Base-by-base conservation (phyloP, 1,140 invertebrate species). In the Caerostris darwini region DNA sequence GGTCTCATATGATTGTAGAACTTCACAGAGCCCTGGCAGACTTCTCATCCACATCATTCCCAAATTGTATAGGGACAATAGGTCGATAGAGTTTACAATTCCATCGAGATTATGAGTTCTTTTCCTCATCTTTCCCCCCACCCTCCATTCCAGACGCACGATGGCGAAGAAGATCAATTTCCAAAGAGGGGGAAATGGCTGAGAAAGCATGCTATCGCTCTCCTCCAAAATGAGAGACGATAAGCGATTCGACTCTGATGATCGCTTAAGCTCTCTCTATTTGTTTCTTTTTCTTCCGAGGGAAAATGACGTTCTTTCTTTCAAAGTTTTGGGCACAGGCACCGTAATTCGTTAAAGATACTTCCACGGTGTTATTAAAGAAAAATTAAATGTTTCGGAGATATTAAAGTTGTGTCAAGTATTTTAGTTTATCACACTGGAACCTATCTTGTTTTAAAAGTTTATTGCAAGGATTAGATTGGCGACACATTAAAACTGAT, bases 181-280 rank as follows among this genome's bases (percentile, higher is more conserved):
- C 69, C 50, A n/a, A n/a, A n/a, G 69, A 12, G 50, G 50, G 34
- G 69, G 50, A 69, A 19, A n/a, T 34, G n/a, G 67, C n/a, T 17
- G 7, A 34, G 69, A 50, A 77, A 53, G 10, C 50, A 34, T 77
- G 69, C 69, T 77, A 53, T 77, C 69, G 19, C 12, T 77, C 69
- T 34, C 69, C 5, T 34, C 69, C 7, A 77, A 77, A 77, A 77
- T 77, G 69, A 77, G 10, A 34, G 50, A 77, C 69, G 69, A 77
- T 77, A 77, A 77, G 69, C 69, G 69, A 77, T 77, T 77, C 69
- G 10, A 12, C 69, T 53, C 19, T 10, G 69, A 77, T 77, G 19
- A 77, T 53, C 69, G 34, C 10, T 77, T 77, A 10, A 50, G 34
- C 19, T 77, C 50, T 77, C 50, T 8, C 5, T 34, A 50, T 53